A percentile compares a stretch with the other conserved stretches of the same genome.
phyloP scores from a whole-genome alignment of 1,140 invertebrate genomes.

The Dinothrombium tinctorium region DNA sequence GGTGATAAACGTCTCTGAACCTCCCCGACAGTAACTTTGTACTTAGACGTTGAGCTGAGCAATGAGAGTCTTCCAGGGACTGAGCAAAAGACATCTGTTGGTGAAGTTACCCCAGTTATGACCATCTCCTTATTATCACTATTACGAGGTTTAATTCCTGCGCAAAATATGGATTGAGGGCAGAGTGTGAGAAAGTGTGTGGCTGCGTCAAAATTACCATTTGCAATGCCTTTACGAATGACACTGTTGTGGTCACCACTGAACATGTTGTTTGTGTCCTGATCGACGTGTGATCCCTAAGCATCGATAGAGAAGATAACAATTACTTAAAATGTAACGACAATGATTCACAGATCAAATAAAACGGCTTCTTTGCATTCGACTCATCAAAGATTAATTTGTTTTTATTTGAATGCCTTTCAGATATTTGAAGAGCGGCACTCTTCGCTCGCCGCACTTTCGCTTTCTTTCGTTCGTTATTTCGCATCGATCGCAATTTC shows the following conservation, averaged over 20 bases:
- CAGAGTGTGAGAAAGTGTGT: neutral
- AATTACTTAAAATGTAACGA: no score
- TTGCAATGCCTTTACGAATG: slow-evolving; percentile 16
- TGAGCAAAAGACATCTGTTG: slow-evolving; percentile 47
- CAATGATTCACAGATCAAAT: no score
- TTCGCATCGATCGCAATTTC: no score
- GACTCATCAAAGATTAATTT: no score
- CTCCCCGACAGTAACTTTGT: slow-evolving; percentile 98
- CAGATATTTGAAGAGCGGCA: no score
- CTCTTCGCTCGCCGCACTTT: no score
- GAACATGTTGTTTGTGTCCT: slow-evolving; percentile 14
- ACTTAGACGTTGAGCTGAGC: slow-evolving; percentile 92
- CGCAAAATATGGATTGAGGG: neutral
- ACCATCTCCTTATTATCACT: slow-evolving; percentile 21
- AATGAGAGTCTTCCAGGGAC: slow-evolving; percentile 89
- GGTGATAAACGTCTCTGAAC: slow-evolving; percentile 88
- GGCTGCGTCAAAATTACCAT: slow-evolving; percentile 32
- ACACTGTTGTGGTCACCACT: slow-evolving; percentile 16
- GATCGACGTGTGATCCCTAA: slow-evolving; percentile 13
- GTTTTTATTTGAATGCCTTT: no score
- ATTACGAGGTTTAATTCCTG: slow-evolving; percentile 16
- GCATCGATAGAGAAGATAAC: slow-evolving; percentile 31
- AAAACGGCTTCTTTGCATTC: no score
- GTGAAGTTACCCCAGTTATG: slow-evolving; percentile 27
- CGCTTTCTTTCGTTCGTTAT: no score